phyloP scores from a whole-genome alignment of 2,113 vertebrate species.

The Atrichornis clamosus region DNA sequence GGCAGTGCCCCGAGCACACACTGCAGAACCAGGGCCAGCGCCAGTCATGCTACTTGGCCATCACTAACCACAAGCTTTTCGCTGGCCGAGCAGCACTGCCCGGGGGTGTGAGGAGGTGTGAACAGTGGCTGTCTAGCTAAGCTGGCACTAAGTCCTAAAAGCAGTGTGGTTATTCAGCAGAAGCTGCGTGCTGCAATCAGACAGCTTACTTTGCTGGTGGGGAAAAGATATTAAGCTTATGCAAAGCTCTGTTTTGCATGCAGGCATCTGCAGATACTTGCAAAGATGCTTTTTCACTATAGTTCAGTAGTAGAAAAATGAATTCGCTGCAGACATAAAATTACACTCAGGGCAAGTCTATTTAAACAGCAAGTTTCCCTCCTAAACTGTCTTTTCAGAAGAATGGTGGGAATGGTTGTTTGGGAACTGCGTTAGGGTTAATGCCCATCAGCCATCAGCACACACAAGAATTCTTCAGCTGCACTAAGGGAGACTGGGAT shows the following conservation, averaged over 20 bases:
- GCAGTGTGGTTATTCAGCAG: neutral
- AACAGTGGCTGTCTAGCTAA: neutral
- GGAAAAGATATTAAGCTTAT: neutral
- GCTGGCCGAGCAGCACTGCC: neutral
- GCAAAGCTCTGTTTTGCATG: slow-evolving; percentile 19
- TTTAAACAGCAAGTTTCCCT: neutral
- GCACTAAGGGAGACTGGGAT: neutral
- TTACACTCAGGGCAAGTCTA: neutral
- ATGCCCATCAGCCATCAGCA: neutral
- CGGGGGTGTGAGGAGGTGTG: neutral
- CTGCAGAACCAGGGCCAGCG: neutral
- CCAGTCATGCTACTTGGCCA: neutral
- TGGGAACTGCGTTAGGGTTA: neutral
- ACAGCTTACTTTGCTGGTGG: neutral
- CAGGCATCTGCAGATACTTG: neutral
- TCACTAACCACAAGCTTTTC: neutral
- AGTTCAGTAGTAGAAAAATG: neutral
- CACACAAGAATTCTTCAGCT: neutral
- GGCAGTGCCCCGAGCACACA: neutral
- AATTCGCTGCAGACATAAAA: neutral
- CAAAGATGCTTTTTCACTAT: neutral
- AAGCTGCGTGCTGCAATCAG: neutral
- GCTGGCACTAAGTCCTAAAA: neutral
- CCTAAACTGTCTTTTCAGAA: neutral
- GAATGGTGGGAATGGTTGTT: neutral